Conservation (phyloP, 1,140 invertebrate genomes). For the Berghia stephanieae region DNA sequence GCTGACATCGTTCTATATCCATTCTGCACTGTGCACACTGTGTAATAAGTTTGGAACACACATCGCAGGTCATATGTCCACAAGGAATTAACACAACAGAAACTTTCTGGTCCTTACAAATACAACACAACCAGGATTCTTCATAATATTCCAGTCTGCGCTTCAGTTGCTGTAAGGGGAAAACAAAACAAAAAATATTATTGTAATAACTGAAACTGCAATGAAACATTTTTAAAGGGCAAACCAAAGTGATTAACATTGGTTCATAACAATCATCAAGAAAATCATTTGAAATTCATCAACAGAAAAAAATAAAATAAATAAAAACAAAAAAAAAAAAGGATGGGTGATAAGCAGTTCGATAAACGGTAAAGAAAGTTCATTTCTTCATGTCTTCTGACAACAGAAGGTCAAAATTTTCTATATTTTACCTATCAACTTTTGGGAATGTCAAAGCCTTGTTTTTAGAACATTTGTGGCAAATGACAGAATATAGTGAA, state of each 20-base stretch:
- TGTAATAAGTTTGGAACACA: slow-evolving; percentile 80
- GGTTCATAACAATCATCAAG: neutral
- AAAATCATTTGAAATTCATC: neutral
- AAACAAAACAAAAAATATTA: neutral
- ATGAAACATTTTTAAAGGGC: no score
- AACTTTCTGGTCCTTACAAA: slow-evolving; percentile 90
- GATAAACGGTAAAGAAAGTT: neutral
- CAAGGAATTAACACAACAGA: slow-evolving; percentile 90
- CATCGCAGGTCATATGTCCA: slow-evolving; percentile 83
- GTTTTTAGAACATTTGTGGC: no score
- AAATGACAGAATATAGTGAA: no score
- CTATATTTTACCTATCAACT: no score
- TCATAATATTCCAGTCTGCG: slow-evolving; percentile 43
- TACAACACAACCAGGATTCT: slow-evolving; percentile 77
- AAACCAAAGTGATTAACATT: no score
- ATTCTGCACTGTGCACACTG: slow-evolving; percentile 84
- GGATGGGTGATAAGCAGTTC: neutral
- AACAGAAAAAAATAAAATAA: neutral
- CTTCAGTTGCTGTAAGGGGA: slow-evolving; percentile 43
- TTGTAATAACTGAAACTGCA: no score
- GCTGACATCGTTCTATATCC: slow-evolving; percentile 49
- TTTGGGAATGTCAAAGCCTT: no score
- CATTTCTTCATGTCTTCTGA: no score
- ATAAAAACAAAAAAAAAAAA: neutral
- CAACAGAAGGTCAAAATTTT: no score